Evolutionary conservation across 2,113 vertebrate species (phyloP).

Genomic region (Trematomus loennbergii): DNA sequence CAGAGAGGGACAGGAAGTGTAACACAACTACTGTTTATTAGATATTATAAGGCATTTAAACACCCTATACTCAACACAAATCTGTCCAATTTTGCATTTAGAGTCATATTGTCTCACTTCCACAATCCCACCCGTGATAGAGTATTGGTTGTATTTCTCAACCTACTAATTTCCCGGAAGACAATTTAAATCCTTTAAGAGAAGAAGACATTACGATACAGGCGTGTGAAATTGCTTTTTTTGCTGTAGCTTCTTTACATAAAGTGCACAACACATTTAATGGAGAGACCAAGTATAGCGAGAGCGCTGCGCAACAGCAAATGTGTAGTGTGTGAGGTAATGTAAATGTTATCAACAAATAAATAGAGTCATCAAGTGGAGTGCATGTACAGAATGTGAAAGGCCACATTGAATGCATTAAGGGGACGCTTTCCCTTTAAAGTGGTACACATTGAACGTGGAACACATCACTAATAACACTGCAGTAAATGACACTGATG

Average conservation of each 20-base stretch:
- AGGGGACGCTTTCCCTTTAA: conserved; percentile 1
- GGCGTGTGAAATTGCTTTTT: conserved; percentile 44
- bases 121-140: conserved; percentile 10
- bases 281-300: conserved; percentile 21
- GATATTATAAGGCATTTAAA: conserved; percentile 9
- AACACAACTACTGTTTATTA: background rate
- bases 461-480: conserved; percentile 39
- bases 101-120: conserved; percentile 3
- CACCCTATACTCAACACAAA: background rate
- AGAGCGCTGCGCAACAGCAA: conserved; percentile 22
- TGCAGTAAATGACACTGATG: conserved; percentile 42
- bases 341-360: conserved; percentile 53
- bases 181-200: conserved; percentile 22
- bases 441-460: conserved; percentile 28
- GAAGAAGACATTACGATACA: conserved; percentile 15
- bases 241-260: conserved; percentile 12
- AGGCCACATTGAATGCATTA: conserved; percentile 33
- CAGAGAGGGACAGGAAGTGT: background rate
- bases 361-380: conserved; percentile 47
- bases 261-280: conserved; percentile 38
- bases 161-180: conserved; percentile 25
- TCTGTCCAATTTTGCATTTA: background rate
- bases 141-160: conserved; percentile 11
- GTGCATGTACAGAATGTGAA: conserved; percentile 26
- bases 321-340: conserved; percentile 33